Evolutionary conservation across 2,797 vertebrate genomes (phyloP).

Genomic region (Coluber constrictor): DNA sequence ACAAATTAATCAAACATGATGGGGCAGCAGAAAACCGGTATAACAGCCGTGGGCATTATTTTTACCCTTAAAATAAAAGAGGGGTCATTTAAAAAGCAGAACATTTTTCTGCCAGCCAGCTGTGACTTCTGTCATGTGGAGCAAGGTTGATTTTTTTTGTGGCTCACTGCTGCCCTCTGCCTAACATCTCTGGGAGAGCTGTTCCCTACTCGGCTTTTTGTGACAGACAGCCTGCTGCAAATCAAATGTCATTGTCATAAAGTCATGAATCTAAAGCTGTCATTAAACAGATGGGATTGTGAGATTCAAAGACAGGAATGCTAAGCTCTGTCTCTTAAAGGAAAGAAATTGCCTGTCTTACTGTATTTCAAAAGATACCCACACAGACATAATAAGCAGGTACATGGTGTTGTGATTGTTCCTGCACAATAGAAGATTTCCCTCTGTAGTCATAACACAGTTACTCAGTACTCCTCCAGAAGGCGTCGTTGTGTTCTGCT

Average conservation of each 20-base stretch:
- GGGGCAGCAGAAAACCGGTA: neutral
- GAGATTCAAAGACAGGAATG: slow-evolving; percentile 5
- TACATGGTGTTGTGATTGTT: neutral
- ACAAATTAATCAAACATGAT: slow-evolving; percentile 12
- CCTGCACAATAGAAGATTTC: neutral
- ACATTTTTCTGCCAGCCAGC: slow-evolving; percentile 1
- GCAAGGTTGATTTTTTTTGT: neutral
- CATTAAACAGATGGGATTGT: neutral
- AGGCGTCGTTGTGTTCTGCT: neutral
- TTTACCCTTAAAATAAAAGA: slow-evolving; percentile 13
- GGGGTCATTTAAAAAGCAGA: neutral
- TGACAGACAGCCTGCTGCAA: neutral
- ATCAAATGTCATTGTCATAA: slow-evolving; percentile 12
- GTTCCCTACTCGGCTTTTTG: accelerated
- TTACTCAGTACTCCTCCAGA: neutral
- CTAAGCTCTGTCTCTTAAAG: neutral
- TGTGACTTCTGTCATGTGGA: neutral
- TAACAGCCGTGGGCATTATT: slow-evolving; percentile 29
- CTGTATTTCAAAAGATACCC: neutral
- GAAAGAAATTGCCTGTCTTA: neutral
- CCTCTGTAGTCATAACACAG: neutral
- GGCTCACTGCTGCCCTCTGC: slow-evolving; percentile 70
- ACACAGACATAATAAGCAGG: neutral
- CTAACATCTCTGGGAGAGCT: slow-evolving; percentile 27
- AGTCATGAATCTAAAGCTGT: slow-evolving; percentile 18